These are phyloP conservation scores for Zophobas atratus DNA, from an alignment of 1,140 invertebrate species.

Conservation along the genomic window DNA sequence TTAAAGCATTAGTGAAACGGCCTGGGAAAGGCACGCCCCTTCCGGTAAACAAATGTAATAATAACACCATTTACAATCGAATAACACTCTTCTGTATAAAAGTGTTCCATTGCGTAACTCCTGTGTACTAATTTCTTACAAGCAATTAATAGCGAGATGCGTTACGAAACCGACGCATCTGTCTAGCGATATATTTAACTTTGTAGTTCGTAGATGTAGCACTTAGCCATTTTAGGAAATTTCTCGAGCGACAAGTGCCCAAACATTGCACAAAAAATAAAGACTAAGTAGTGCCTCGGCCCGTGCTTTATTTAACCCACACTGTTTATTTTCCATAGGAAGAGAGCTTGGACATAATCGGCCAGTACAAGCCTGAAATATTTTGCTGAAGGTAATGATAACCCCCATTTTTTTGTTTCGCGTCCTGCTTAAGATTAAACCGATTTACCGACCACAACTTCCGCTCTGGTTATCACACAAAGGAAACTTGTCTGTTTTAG, in stretches of 20 bases:
- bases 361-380: slow-evolving; percentile 88
- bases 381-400: slow-evolving; percentile 84
- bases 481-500: slow-evolving; percentile 53
- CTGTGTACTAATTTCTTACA: slow-evolving; percentile 17
- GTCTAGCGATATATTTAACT: too few species aligned
- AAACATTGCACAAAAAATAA: slow-evolving; percentile 61
- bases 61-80: neutral
- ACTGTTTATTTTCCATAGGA: slow-evolving; percentile 78
- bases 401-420: neutral
- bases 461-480: slow-evolving; percentile 12
- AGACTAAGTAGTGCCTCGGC: neutral
- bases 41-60: slow-evolving; percentile 14
- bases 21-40: slow-evolving; percentile 30
- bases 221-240: neutral
- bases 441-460: neutral
- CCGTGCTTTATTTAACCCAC: slow-evolving; percentile 60
- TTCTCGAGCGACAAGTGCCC: neutral
- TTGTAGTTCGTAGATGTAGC: neutral
- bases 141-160: too few species aligned
- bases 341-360: slow-evolving; percentile 87
- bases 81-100: neutral
- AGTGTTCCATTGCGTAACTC: neutral
- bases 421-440: neutral
- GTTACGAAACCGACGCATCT: too few species aligned
- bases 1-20: slow-evolving; percentile 14